These are phyloP conservation scores for Pseudopodoces humilis DNA, from an alignment of 2,113 vertebrate genomes.

Conservation along the genomic window DNA sequence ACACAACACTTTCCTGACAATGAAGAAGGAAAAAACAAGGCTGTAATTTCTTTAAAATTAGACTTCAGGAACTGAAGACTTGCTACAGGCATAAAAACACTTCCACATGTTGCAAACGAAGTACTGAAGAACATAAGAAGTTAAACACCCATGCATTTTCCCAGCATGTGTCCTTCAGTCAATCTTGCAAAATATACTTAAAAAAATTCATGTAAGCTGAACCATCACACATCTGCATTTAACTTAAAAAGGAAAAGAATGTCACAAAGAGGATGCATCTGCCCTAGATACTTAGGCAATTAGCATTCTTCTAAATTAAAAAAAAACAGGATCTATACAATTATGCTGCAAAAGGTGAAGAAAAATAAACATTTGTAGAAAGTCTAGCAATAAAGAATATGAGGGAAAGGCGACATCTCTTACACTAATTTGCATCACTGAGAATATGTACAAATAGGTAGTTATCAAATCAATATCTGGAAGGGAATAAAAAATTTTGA, in stretches of 20 bases:
- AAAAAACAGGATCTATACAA: background rate
- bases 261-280: background rate
- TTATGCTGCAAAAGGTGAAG: background rate
- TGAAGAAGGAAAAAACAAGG: background rate
- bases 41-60: background rate
- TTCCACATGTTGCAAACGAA: background rate
- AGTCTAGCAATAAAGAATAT: background rate
- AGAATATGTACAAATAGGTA: background rate
- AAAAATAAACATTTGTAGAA: background rate
- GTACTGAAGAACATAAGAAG: background rate
- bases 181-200: background rate
- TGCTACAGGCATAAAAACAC: background rate
- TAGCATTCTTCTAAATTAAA: background rate
- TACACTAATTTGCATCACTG: background rate
- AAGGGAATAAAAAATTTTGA: background rate
- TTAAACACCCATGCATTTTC: background rate
- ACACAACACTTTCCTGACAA: background rate
- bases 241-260: background rate
- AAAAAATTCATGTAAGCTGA: background rate
- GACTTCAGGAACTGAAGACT: background rate
- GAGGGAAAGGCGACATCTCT: background rate
- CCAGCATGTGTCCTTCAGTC: background rate
- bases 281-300: background rate
- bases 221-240: background rate
- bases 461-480: background rate